phyloP scores from a whole-genome alignment of 2,113 vertebrate genomes.

The Labeo rohita region DNA sequence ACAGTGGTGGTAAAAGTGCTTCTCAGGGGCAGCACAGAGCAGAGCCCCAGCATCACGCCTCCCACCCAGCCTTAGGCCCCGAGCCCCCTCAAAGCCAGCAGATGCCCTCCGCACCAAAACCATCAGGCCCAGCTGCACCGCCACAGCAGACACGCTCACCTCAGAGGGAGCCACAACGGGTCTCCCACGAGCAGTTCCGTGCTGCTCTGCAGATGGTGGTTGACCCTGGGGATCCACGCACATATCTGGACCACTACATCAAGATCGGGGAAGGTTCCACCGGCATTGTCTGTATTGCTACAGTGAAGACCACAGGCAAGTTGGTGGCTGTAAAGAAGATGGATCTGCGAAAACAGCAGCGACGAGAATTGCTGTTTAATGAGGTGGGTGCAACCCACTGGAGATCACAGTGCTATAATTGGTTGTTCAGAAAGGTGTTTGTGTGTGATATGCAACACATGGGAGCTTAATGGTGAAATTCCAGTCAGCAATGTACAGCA shows the following conservation, averaged over 20 bases:
- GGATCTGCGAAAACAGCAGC: slow-evolving; percentile 94
- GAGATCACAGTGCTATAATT: neutral
- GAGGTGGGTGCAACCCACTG: slow-evolving; percentile 76
- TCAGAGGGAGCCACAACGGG: slow-evolving; percentile 87
- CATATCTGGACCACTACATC: slow-evolving; percentile 94
- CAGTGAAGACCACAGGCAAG: slow-evolving; percentile 84
- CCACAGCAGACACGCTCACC: slow-evolving; percentile 75
- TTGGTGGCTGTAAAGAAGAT: slow-evolving; percentile 96
- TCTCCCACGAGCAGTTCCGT: slow-evolving; percentile 94
- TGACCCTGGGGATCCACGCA: slow-evolving; percentile 87
- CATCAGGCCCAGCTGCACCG: slow-evolving; percentile 65
- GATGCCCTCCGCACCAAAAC: slow-evolving; percentile 70
- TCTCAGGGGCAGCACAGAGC: slow-evolving; percentile 57
- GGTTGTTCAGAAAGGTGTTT: neutral
- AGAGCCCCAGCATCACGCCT: slow-evolving; percentile 73
- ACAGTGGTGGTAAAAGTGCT: slow-evolving; percentile 59
- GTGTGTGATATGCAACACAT: neutral
- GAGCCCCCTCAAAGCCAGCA: slow-evolving; percentile 63
- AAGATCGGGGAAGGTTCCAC: slow-evolving; percentile 97
- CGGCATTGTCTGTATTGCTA: slow-evolving; percentile 92
- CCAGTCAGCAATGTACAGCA: neutral
- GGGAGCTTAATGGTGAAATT: neutral
- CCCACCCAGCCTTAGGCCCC: slow-evolving; percentile 70
- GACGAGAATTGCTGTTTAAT: slow-evolving; percentile 92
- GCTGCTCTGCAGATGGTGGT: slow-evolving; percentile 93